Conservation (phyloP, 2,888 invertebrate species). For the Byasa hedistus region DNA sequence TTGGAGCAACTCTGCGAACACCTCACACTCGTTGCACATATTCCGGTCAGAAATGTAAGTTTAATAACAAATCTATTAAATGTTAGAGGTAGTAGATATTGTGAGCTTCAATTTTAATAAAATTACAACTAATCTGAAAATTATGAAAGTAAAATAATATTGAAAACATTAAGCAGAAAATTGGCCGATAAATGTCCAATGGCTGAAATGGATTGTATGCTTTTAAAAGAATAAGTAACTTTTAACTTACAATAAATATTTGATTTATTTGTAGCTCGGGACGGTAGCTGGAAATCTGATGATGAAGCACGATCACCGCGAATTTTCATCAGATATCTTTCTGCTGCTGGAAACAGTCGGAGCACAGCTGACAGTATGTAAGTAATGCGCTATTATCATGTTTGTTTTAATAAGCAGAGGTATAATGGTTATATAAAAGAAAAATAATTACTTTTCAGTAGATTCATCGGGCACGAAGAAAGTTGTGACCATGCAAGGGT, state of each 20-base stretch:
- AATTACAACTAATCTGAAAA: no score
- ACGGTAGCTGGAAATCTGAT: conserved; percentile 85
- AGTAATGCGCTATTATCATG: conserved; percentile 29
- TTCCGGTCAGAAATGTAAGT: conserved; percentile 86
- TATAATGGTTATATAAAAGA: not conserved
- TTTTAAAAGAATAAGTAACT: no score
- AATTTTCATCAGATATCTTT: conserved; percentile 85
- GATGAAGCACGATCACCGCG: conserved; percentile 82
- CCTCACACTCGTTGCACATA: conserved; percentile 85
- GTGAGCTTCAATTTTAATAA: no score
- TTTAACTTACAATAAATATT: no score
- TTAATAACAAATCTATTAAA: no score
- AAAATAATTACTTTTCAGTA: conserved; percentile 16
- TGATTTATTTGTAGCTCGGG: not conserved
- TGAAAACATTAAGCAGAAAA: no score
- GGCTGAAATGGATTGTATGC: no score
- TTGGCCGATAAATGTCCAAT: no score
- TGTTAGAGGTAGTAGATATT: no score
- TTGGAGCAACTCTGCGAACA: conserved; percentile 81
- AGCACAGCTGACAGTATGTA: conserved; percentile 48
- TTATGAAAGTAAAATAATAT: no score
- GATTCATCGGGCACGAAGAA: conserved; percentile 6
- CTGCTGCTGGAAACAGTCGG: conserved; percentile 62
- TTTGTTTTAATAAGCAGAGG: no score
- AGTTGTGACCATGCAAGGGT: conserved; percentile 49